Evolutionary conservation across 1,140 invertebrate species (phyloP).

Genomic region (Dendroctonus valens): DNA sequence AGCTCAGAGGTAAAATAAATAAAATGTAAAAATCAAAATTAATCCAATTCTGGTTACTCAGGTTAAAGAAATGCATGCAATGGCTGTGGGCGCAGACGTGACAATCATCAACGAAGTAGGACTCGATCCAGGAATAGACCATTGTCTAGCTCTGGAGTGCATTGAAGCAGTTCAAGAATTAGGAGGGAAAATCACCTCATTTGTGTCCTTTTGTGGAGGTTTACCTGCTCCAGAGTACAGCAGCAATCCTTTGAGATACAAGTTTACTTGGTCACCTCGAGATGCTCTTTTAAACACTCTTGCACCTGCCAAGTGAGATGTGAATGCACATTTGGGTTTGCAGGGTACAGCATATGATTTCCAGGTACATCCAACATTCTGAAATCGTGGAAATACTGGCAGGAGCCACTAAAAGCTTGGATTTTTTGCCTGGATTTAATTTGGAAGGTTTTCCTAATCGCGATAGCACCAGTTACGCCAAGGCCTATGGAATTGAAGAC

Average conservation of each 20-base stretch:
- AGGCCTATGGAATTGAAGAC: constrained; percentile 83
- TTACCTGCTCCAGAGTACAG: constrained; percentile 94
- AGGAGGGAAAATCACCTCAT: constrained; percentile 85
- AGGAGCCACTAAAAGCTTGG: constrained; percentile 70
- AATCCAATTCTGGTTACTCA: neutral
- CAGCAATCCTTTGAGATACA: constrained; percentile 92
- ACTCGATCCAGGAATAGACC: constrained; percentile 93
- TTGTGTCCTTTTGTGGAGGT: constrained; percentile 96
- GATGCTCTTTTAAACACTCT: constrained; percentile 89
- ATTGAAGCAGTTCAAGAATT: constrained; percentile 81
- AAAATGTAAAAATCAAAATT: neutral
- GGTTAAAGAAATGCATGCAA: constrained; percentile 75
- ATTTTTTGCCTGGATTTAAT: constrained; percentile 95
- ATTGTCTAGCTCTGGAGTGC: constrained; percentile 94
- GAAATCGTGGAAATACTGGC: constrained; percentile 86
- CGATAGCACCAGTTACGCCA: constrained; percentile 87
- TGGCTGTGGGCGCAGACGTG: constrained; percentile 78
- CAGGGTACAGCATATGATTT: neutral
- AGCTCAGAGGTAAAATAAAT: constrained; percentile 60
- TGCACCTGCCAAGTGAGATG: constrained; percentile 72
- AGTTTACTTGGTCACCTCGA: constrained; percentile 96
- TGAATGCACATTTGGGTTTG: neutral
- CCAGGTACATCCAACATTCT: constrained; percentile 69
- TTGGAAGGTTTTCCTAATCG: constrained; percentile 96
- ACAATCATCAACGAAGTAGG: constrained; percentile 94